Evolutionary conservation across 2,797 vertebrate species (phyloP), one percentile per base, ranked within the genome.

Genomic region (Cottoperca gobio): DNA sequence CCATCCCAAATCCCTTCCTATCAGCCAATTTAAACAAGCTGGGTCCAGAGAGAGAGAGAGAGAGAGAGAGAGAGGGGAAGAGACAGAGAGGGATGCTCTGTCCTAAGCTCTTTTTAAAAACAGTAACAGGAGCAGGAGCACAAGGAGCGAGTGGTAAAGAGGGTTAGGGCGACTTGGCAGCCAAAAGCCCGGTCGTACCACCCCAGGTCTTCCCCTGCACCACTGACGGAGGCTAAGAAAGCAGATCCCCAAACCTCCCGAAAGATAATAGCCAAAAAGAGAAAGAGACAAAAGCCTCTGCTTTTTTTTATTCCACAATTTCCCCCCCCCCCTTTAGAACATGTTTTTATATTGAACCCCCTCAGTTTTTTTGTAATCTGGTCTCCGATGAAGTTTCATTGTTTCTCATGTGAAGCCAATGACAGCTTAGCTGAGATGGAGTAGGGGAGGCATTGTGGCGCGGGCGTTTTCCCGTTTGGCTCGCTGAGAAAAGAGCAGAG

Each of bases 371-470:
- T 50, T 24, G 84, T 97, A 96, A 96, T 96, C 95, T 96, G 92
- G 92, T 95, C 94, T 96, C 95, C 86, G 94, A 83, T 96, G 93
- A 96, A 95, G 93, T 96, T 95, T 95, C 93, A 96, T 95, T 92
- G 95, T 96, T 96, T 95, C 92, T 95, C 94, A 92, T 91, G 93
- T 93, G 91, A 89, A 95, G 90, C 94, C 93, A 95, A 84, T 95
- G 94, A 95, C 91, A 93, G 94, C 93, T 96, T 96, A 96, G 90
- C 70, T 3, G 67, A 91, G 92, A 95, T 94, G 90, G 88, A 90
- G 89, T 87, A 91, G 88, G 63, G 88, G 70, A 90, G 92, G 89
- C 89, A 90, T 95, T 94, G 93, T 87, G 88, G 86, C 86, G 83
- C 91, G 67, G 94, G 93, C 92, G 91, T 86, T 86, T 77, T 90